Evolutionary conservation across 2,888 invertebrate species (phyloP).

Genomic region (Congeria kusceri): DNA sequence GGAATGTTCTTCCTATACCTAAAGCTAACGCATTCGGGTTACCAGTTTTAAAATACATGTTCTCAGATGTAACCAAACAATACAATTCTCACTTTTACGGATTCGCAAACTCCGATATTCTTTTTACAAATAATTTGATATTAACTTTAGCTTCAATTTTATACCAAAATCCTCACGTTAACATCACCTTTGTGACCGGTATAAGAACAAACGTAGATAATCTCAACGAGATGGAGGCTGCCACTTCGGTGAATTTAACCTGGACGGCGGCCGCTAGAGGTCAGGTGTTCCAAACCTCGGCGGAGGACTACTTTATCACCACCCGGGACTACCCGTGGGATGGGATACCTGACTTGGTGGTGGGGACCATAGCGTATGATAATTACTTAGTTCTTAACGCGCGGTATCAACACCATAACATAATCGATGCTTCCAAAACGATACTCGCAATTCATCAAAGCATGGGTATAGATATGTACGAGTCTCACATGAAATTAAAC

Average conservation of each 20-base stretch:
- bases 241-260: conserved; percentile 27
- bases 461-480: neutral
- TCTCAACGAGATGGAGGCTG: conserved; percentile 48
- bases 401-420: conserved; percentile 12
- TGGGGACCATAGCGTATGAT: conserved; percentile 25
- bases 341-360: conserved; percentile 30
- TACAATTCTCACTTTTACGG: conserved; percentile 66
- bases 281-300: conserved; percentile 21
- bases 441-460: conserved; percentile 33
- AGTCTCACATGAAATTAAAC: conserved; percentile 15
- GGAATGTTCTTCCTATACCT: conserved; percentile 38
- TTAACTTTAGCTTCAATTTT: conserved; percentile 46
- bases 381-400: conserved; percentile 35
- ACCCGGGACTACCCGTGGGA: conserved; percentile 35
- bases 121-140: conserved; percentile 64
- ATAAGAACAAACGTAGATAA: conserved; percentile 51
- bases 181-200: conserved; percentile 31
- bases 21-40: conserved; percentile 31
- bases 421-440: conserved; percentile 36
- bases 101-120: conserved; percentile 71
- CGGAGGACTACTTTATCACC: conserved; percentile 48
- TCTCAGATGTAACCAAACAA: conserved; percentile 49
- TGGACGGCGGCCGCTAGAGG: conserved; percentile 31
- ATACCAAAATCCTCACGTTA: conserved; percentile 1
- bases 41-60: conserved; percentile 71